Base-by-base conservation (phyloP, 2,113 vertebrate genomes). In the Ondatra zibethicus region DNA sequence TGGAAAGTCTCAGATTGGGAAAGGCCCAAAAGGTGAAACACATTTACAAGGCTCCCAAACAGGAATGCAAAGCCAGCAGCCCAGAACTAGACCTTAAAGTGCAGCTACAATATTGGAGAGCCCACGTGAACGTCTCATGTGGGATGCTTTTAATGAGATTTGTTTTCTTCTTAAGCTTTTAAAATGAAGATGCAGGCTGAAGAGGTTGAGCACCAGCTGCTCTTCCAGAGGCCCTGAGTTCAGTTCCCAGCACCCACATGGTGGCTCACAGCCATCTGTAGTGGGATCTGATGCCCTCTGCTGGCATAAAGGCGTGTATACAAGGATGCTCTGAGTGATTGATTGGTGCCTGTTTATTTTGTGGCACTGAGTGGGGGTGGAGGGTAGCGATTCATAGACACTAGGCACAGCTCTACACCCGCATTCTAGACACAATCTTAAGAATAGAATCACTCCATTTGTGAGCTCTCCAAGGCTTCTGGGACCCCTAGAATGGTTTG, bases 91-190 rank as follows among this genome's bases (percentile, higher is more conserved):
- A 29, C 8, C 52, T 58, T 52, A 23, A 82, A 33, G 16, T 10
- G 27, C 12, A 42, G 50, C 70, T 31, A 27, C 84, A 3, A 1
- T 4, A 1, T 2, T 7, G n/a, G 65, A 14, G n/a, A 68, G 58
- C 58, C 7, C 0, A 4, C 0, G 27, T 76, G 1, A 36, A 36
- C 6, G 10, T 66, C 42, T 76, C 72, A 47, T 0, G 3, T 0
- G 42, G 50, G 5, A 47, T 65, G n/a, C 58, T 63, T 17, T 66
- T 68, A 29, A 45, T 27, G 19, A 58, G 4, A 45, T 68, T 75
- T n/a, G 50, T 14, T 39, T 87, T n/a, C 73, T 17, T 72, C 84
- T 52, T 36, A 50, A 17, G 72, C 39, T 85, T 88, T 66, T 80
- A 36, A 55, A 96, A 87, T 61, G 17, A 17, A 66, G 55, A 39